Conservation (phyloP, 2,888 invertebrate species). For the Neria commutata region DNA sequence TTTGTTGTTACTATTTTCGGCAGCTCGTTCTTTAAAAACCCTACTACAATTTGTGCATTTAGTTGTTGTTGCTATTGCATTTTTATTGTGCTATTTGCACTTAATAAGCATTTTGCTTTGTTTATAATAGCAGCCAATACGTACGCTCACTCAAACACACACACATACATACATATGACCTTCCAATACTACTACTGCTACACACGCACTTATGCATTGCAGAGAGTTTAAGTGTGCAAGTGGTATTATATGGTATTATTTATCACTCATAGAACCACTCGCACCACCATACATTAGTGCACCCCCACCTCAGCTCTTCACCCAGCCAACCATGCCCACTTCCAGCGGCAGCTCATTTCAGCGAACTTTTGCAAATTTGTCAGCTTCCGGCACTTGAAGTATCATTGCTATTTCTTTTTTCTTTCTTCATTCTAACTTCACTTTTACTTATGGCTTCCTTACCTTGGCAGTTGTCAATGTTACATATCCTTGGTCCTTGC, state of each 20-base stretch:
- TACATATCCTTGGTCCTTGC: neutral
- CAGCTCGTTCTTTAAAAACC: no score
- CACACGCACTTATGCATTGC: no score
- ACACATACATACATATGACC: no score
- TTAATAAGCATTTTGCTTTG: constrained; percentile 8
- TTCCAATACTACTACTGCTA: no score
- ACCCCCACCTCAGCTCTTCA: neutral
- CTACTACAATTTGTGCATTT: no score
- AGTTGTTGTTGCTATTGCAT: no score
- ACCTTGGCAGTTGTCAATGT: neutral
- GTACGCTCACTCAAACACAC: no score
- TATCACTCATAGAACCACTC: no score
- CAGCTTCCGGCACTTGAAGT: constrained; percentile 18
- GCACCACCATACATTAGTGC: no score
- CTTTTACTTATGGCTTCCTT: neutral
- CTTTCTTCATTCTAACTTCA: neutral
- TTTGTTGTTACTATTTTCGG: no score
- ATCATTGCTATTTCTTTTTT: neutral
- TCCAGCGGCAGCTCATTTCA: neutral
- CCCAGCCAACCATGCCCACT: neutral
- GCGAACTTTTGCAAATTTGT: constrained; percentile 11
- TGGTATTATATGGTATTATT: no score
- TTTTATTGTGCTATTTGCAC: constrained; percentile 14
- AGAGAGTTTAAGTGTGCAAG: no score
- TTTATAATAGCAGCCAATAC: neutral